phyloP scores from a whole-genome alignment of 2,888 invertebrate genomes.

The Eledone cirrhosa region DNA sequence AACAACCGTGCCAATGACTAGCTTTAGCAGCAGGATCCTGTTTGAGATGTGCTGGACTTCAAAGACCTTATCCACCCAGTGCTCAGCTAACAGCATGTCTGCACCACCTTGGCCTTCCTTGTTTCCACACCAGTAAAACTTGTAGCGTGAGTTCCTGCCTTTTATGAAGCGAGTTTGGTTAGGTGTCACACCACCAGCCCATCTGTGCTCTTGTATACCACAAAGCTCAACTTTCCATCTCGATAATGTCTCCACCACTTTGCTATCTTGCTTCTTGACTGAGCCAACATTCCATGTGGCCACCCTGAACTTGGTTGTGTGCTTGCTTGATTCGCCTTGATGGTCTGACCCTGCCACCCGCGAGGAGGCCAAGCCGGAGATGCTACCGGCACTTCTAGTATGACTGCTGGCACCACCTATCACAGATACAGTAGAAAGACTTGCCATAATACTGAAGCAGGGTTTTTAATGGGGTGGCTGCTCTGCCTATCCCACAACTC shows the following conservation, averaged over 20 bases:
- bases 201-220: too few species aligned
- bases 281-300: slow-evolving; percentile 30
- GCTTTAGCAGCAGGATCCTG: slow-evolving; percentile 28
- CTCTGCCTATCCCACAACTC: too few species aligned
- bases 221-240: too few species aligned
- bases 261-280: too few species aligned
- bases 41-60: slow-evolving; percentile 16
- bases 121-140: slow-evolving; percentile 30
- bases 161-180: slow-evolving; percentile 21
- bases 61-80: slow-evolving; percentile 29
- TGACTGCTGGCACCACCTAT: too few species aligned
- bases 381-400: too few species aligned
- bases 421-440: too few species aligned
- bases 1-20: slow-evolving; percentile 29
- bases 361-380: too few species aligned
- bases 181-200: too few species aligned
- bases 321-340: slow-evolving; percentile 22
- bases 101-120: slow-evolving; percentile 26
- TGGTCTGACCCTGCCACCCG: slow-evolving; percentile 16
- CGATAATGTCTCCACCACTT: too few species aligned
- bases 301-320: slow-evolving; percentile 30
- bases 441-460: too few species aligned
- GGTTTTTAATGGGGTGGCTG: too few species aligned
- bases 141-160: slow-evolving; percentile 30
- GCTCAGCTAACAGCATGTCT: slow-evolving; percentile 28